Evolutionary conservation across 2,888 invertebrate genomes (phyloP).

Genomic region (Sycophila texana): DNA sequence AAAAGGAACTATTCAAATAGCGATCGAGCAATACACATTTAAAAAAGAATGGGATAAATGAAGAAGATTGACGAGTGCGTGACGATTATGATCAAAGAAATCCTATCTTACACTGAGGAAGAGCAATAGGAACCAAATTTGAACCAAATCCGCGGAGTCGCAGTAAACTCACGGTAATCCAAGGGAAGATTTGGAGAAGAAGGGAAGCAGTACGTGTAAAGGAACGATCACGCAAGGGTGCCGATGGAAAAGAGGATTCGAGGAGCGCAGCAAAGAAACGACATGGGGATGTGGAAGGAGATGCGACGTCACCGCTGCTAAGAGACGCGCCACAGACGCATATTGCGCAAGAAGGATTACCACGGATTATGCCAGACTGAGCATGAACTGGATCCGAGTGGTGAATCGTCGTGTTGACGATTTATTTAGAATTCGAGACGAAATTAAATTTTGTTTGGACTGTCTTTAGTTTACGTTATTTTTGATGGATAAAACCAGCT

Average conservation of each 20-base stretch:
- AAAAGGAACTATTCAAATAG: too few relatives aligned
- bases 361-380: slow-evolving; percentile 73
- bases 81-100: too few relatives aligned
- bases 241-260: neutral
- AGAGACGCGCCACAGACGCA: slow-evolving; percentile 60
- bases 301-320: slow-evolving; percentile 9
- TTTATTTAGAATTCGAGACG: slow-evolving; percentile 58
- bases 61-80: too few relatives aligned
- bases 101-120: too few relatives aligned
- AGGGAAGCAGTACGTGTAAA: neutral
- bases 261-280: neutral
- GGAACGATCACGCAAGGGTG: neutral
- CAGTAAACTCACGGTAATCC: too few relatives aligned
- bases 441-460: too few relatives aligned
- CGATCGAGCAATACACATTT: too few relatives aligned
- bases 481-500: too few relatives aligned
- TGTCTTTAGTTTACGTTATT: too few relatives aligned
- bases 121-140: too few relatives aligned
- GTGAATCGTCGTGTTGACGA: slow-evolving; percentile 73
- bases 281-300: slow-evolving; percentile 52
- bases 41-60: too few relatives aligned
- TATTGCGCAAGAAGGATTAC: slow-evolving; percentile 74
- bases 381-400: slow-evolving; percentile 74
- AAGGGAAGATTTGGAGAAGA: neutral
- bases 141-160: too few relatives aligned